These are phyloP conservation scores for Anodontia alba DNA, from an alignment of 2,888 invertebrate species.

Conservation along the genomic window DNA sequence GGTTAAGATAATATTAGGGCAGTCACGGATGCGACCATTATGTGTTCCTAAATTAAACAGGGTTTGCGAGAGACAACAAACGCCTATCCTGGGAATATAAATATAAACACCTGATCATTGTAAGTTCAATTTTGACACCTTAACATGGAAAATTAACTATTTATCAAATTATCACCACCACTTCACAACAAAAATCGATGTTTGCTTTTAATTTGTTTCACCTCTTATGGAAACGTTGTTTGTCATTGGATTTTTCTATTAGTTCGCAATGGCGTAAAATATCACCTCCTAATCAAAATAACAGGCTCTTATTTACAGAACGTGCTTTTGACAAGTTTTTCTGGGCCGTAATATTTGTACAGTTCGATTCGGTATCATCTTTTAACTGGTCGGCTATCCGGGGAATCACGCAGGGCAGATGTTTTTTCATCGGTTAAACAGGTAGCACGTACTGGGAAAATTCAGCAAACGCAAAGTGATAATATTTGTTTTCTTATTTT, in stretches of 20 bases:
- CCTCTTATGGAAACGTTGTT: background rate
- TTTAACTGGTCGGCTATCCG: background rate
- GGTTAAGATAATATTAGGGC: too few species aligned
- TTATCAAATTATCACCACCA: background rate
- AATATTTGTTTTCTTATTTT: too few species aligned
- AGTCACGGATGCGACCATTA: too few species aligned
- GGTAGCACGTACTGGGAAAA: too few species aligned
- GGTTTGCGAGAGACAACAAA: too few species aligned
- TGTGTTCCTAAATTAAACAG: too few species aligned
- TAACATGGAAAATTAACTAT: too few species aligned
- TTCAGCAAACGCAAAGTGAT: too few species aligned
- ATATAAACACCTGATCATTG: too few species aligned
- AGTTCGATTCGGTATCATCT: background rate
- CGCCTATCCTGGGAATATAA: too few species aligned
- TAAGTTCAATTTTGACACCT: too few species aligned
- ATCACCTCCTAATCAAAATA: background rate
- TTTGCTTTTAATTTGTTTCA: background rate
- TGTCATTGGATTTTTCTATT: background rate
- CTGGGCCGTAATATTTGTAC: background rate
- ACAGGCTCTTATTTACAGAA: conserved; percentile 1
- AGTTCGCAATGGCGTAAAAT: background rate
- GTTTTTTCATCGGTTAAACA: too few species aligned
- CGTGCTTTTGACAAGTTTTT: conserved; percentile 2
- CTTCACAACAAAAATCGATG: background rate
- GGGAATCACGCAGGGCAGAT: background rate